phyloP scores from a whole-genome alignment of 2,113 vertebrate species.

The Oophaga pumilio region DNA sequence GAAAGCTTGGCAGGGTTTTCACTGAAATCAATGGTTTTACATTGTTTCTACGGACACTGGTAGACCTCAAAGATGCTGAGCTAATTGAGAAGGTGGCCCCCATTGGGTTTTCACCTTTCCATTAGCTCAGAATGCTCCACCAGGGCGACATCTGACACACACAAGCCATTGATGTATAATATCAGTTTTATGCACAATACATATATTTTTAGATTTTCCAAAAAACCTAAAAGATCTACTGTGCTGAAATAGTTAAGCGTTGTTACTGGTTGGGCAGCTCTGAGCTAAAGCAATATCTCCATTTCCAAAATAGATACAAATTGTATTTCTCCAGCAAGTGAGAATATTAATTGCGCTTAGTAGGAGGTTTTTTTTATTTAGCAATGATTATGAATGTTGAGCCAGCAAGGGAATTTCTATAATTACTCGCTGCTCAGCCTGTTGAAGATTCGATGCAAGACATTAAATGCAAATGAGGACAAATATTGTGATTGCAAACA shows the following conservation, averaged over 20 bases:
- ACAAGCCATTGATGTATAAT: neutral
- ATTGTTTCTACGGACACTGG: neutral
- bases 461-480: conserved; percentile 57
- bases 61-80: neutral
- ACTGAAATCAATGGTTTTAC: neutral
- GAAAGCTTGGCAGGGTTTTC: neutral
- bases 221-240: neutral
- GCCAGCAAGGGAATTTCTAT: conserved; percentile 57
- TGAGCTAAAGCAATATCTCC: neutral
- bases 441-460: conserved; percentile 51
- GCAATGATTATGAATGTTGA: conserved; percentile 54
- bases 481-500: conserved; percentile 58
- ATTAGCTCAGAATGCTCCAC: neutral
- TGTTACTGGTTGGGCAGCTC: neutral
- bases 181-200: neutral
- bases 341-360: conserved; percentile 55
- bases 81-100: neutral
- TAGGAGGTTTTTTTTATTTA: conserved; percentile 32
- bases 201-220: neutral
- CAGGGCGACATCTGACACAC: neutral
- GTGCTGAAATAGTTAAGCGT: neutral
- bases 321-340: conserved; percentile 20
- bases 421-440: conserved; percentile 55
- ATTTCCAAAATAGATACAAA: conserved; percentile 35
- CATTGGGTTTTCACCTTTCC: neutral